phyloP scores from a whole-genome alignment of 2,888 invertebrate species.

The Lycophotia porphyrea region DNA sequence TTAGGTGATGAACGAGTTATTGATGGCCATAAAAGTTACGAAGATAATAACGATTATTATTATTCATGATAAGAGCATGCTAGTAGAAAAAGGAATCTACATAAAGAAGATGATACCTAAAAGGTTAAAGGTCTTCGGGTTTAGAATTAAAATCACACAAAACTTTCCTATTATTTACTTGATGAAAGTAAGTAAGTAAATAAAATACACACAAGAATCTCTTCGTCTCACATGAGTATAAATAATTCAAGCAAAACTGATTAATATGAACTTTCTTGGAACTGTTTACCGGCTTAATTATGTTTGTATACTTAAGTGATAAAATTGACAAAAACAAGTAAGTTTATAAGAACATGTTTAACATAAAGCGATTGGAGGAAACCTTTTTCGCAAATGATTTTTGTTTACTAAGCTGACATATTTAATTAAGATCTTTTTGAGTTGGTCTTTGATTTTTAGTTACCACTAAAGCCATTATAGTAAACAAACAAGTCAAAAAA shows the following conservation, averaged over 20 bases:
- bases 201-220: conserved; percentile 1
- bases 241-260: conserved; percentile 25
- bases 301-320: conserved; percentile 30
- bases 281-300: conserved; percentile 29
- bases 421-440: not conserved
- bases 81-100: not conserved
- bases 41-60: not conserved
- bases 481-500: not conserved
- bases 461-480: not conserved
- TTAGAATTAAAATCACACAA: not conserved
- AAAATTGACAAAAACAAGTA: conserved; percentile 13
- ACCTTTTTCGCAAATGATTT: not conserved
- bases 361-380: not conserved
- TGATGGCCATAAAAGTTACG: conserved; percentile 6
- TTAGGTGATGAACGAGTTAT: conserved; percentile 20
- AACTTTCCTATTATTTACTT: not conserved
- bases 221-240: not conserved
- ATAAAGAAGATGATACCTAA: not conserved
- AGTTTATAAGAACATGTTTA: not conserved
- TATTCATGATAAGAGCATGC: not conserved
- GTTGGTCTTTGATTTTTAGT: not conserved
- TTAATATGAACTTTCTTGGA: conserved; percentile 30
- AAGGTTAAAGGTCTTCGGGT: not conserved
- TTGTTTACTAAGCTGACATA: not conserved
- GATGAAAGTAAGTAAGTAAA: not conserved